A percentile compares a stretch with the other conserved stretches of the same genome.
These are phyloP conservation scores for Diaphora mendica DNA, from an alignment of 2,888 invertebrate species.

Conservation along the genomic window DNA sequence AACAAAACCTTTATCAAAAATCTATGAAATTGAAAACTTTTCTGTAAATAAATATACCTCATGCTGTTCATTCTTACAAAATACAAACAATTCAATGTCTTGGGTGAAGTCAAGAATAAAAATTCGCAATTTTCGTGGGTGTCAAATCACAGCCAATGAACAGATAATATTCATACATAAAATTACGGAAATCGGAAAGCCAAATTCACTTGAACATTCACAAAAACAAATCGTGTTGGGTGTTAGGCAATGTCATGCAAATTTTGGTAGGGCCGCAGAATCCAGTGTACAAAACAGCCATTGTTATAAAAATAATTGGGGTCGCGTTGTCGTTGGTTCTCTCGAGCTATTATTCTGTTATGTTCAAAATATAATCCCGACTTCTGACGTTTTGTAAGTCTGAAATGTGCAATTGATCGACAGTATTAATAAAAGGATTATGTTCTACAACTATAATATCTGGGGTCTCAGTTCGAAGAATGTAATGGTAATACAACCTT, in stretches of 20 bases:
- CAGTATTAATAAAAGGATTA: constrained; percentile 46
- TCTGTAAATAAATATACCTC: too few species aligned
- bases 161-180: constrained; percentile 65
- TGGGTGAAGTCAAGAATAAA: constrained; percentile 15
- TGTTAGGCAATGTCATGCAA: constrained; percentile 78
- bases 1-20: too few species aligned
- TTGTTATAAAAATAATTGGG: constrained; percentile 82
- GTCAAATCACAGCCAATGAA: constrained; percentile 37
- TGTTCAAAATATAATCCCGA: constrained; percentile 49
- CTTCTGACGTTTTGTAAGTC: constrained; percentile 46
- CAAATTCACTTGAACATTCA: constrained; percentile 64
- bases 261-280: constrained; percentile 68
- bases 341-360: constrained; percentile 60
- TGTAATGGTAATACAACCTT: neutral
- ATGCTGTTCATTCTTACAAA: neutral
- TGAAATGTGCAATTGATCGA: constrained; percentile 43
- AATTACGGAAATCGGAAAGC: constrained; percentile 59
- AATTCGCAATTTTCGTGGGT: constrained; percentile 13
- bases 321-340: constrained; percentile 70
- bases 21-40: too few species aligned
- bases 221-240: constrained; percentile 74
- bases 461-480: neutral
- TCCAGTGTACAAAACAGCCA: constrained; percentile 71
- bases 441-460: constrained; percentile 22
- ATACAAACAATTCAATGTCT: constrained; percentile 14